A percentile compares a stretch with the other conserved stretches of the same genome.
These are phyloP conservation scores for Amphipoea oculea DNA, from an alignment of 2,888 invertebrate genomes.

Conservation along the genomic window DNA sequence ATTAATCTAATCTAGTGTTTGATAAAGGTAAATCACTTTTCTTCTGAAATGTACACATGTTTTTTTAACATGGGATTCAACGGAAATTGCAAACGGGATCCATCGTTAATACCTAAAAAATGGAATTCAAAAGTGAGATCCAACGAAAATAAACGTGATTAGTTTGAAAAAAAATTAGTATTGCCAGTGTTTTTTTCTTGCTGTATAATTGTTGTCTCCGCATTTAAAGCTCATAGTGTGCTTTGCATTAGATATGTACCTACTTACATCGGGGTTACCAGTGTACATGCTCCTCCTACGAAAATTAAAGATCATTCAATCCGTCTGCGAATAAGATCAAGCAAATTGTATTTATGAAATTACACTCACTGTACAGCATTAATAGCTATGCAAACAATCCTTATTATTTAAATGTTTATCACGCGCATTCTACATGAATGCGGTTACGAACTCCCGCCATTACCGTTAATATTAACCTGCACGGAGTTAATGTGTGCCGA, in stretches of 20 bases:
- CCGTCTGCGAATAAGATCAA: not conserved
- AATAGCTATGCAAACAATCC: conserved; percentile 16
- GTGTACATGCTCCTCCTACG: not conserved
- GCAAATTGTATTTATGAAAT: not conserved
- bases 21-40: too few species aligned
- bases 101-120: too few species aligned
- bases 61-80: too few species aligned
- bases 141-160: not conserved
- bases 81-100: too few species aligned
- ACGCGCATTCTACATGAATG: conserved; percentile 37
- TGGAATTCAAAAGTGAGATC: too few species aligned
- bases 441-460: conserved; percentile 39
- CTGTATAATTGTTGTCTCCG: not conserved
- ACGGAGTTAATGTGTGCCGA: conserved; percentile 28
- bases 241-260: not conserved
- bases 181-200: not conserved
- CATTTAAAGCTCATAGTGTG: not conserved
- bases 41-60: too few species aligned
- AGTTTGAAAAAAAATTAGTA: not conserved
- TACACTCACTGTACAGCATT: not conserved
- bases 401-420: conserved; percentile 25
- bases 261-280: not conserved
- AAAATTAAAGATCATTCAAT: not conserved
- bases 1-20: too few species aligned
- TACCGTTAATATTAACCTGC: conserved; percentile 46